Evolutionary conservation across 2,888 invertebrate species (phyloP), one percentile per base, ranked within the genome.

Genomic region (Exocentrus adspersus): DNA sequence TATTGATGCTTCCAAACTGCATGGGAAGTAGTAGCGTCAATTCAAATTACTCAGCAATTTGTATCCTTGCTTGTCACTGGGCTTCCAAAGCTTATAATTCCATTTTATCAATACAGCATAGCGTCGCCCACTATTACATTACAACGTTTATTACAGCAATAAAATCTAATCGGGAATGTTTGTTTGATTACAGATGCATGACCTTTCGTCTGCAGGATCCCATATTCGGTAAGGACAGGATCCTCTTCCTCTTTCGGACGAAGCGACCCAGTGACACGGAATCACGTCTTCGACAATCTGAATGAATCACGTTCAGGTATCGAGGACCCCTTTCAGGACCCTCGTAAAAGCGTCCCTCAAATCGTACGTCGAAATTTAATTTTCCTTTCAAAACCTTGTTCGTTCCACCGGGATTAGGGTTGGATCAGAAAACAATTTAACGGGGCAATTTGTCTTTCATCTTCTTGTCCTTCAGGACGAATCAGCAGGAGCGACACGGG

Each of bases 401-500:
- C 2, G 1, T n/a, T 9, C 37, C n/a, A n/a, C n/a, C 1, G 12
- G 37, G 12, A 37, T 37, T 37, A 37, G 5, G n/a, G 37, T 14
- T n/a, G 37, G 37, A 37, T 37, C 12, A n/a, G 30, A n/a, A 37
- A 37, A 37, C 37, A 37, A 37, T 37, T 37, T 37, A n/a, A n/a
- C 5, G 2, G n/a, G 12, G 24, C 7, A 5, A 37, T 37, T 37
- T 37, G 37, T 12, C n/a, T 37, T 37, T 14, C 37, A 37, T 37
- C 12, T 37, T n/a, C 14, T 14, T 3, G 24, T 24, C 14, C 14
- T 37, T 14, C 10, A n/a, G 14, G 14, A 1, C 10, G 14, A 37
- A n/a, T 37, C 37, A n/a, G 5, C 37, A 2, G 37, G 37, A 37
- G n/a, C 7, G 3, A 7, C 4, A 24, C 24, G 24, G 24, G 24